Evolutionary conservation across 1,140 invertebrate genomes (phyloP).

Genomic region (Lineus longissimus): DNA sequence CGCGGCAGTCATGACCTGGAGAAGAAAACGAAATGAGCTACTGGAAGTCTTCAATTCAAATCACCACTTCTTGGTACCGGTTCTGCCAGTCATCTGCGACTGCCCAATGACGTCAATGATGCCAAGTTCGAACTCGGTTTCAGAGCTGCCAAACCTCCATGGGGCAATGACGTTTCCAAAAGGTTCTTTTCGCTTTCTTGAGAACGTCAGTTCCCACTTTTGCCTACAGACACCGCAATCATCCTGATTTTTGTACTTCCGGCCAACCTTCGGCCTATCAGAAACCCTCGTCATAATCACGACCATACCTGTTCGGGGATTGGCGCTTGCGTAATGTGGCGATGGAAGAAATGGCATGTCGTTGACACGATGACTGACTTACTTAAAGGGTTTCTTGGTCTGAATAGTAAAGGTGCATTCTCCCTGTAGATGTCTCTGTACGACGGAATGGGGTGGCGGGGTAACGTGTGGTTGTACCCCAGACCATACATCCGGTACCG

Average conservation of each 20-base stretch:
- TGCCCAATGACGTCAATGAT: too few species aligned
- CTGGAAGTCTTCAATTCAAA: neutral
- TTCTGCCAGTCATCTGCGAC: too few species aligned
- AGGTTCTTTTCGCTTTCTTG: neutral
- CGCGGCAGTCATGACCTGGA: conserved; percentile 43
- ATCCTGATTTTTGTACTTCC: too few species aligned
- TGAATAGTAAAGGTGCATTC: conserved; percentile 25
- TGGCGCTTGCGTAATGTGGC: neutral
- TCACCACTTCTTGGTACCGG: neutral
- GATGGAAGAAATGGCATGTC: neutral
- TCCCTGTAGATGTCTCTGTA: conserved; percentile 35
- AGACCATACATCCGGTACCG: conserved; percentile 31
- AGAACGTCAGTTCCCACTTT: too few species aligned
- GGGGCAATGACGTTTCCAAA: neutral
- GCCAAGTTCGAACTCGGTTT: too few species aligned
- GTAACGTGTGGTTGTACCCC: conserved; percentile 27
- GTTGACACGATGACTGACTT: neutral
- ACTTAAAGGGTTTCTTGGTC: conserved; percentile 24
- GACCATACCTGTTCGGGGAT: too few species aligned
- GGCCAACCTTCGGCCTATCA: too few species aligned
- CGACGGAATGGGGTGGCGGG: conserved; percentile 18
- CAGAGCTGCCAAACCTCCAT: neutral
- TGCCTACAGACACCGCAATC: too few species aligned
- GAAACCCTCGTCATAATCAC: too few species aligned
- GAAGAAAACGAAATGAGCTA: neutral